phyloP scores from a whole-genome alignment of 2,888 invertebrate species.

The Ophion ventricosus region DNA sequence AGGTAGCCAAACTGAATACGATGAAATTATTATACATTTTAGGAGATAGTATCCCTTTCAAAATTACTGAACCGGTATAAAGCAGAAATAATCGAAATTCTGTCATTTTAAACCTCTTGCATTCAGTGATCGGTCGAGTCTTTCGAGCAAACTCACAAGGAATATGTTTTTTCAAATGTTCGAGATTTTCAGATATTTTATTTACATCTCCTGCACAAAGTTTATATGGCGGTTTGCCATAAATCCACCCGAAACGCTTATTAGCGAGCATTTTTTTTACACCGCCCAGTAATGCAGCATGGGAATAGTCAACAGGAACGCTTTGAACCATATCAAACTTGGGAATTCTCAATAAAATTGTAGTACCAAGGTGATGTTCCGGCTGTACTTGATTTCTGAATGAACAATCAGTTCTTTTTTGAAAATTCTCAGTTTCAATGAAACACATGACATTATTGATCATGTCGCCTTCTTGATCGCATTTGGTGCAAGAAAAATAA shows the following conservation, averaged over 20 bases:
- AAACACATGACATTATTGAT: slow-evolving; percentile 64
- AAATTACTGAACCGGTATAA: slow-evolving; percentile 59
- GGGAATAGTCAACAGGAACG: slow-evolving; percentile 68
- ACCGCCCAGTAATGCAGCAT: slow-evolving; percentile 50
- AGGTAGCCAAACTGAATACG: slow-evolving; percentile 61
- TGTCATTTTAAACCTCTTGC: slow-evolving; percentile 66
- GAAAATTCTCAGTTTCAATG: slow-evolving; percentile 57
- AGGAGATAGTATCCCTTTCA: slow-evolving; percentile 56
- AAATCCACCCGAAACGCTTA: slow-evolving; percentile 62
- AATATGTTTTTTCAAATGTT: slow-evolving; percentile 53
- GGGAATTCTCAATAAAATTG: slow-evolving; percentile 66
- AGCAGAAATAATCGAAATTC: slow-evolving; percentile 67
- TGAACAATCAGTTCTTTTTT: slow-evolving; percentile 58
- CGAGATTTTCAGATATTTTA: slow-evolving; percentile 32
- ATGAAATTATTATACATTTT: slow-evolving; percentile 68
- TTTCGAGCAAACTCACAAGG: slow-evolving; percentile 71
- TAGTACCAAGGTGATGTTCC: slow-evolving; percentile 65
- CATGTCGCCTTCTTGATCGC: slow-evolving; percentile 65
- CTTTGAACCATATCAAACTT: slow-evolving; percentile 68
- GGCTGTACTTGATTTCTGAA: slow-evolving; percentile 62
- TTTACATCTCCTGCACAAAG: slow-evolving; percentile 50
- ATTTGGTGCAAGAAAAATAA: slow-evolving; percentile 67
- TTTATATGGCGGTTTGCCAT: slow-evolving; percentile 53
- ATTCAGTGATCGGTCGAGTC: slow-evolving; percentile 62
- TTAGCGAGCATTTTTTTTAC: slow-evolving; percentile 54